Conservation (phyloP, 2,113 vertebrate genomes). For the Labrus mixtus region DNA sequence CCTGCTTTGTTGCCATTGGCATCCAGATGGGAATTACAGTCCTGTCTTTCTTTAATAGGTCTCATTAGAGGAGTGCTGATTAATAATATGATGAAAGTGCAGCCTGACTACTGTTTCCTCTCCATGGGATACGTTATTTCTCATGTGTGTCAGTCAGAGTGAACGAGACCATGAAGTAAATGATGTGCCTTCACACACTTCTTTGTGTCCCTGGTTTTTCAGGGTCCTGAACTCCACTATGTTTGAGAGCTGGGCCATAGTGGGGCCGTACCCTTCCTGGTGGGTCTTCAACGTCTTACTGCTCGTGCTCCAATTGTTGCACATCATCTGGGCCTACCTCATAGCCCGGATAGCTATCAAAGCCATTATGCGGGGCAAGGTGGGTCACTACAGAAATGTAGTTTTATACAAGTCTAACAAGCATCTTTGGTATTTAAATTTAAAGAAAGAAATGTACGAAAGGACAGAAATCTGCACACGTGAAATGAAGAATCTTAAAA, state of each 20-base stretch:
- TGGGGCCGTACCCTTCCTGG: conserved; percentile 95
- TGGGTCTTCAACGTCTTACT: conserved; percentile 95
- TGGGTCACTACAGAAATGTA: conserved; percentile 62
- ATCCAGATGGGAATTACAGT: neutral
- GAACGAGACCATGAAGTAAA: neutral
- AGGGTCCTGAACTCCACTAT: conserved; percentile 96
- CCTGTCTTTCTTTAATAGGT: neutral
- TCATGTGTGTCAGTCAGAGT: neutral
- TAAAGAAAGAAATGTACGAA: no score
- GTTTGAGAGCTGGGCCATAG: conserved; percentile 95
- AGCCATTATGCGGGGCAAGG: conserved; percentile 92
- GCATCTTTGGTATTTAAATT: no score
- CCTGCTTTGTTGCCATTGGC: neutral
- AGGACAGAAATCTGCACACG: no score
- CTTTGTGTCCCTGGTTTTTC: conserved; percentile 5
- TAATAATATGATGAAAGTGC: neutral
- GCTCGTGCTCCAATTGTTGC: conserved; percentile 90
- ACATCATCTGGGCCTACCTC: conserved; percentile 96
- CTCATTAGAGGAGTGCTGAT: conserved; percentile 2
- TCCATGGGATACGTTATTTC: neutral
- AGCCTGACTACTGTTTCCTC: neutral
- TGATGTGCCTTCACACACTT: neutral
- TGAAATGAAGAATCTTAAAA: no score
- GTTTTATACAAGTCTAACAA: no score
- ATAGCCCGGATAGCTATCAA: conserved; percentile 92